Conservation (phyloP, 2,113 vertebrate species). For the Ptychochromis oligacanthus region DNA sequence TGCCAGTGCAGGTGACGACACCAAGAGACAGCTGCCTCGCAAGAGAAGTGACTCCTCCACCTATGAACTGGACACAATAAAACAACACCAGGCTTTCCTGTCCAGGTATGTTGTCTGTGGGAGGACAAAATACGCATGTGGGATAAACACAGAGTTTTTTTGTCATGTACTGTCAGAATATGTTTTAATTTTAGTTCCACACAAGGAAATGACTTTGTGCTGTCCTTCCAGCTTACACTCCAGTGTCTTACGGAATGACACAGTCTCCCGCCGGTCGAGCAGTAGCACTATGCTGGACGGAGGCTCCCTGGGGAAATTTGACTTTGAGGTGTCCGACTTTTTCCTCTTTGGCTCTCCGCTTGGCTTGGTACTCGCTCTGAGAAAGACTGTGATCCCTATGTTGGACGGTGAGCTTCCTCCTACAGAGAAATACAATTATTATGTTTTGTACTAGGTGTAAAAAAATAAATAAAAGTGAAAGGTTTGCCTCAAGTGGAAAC, state of each 20-base stretch:
- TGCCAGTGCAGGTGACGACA: constrained; percentile 81
- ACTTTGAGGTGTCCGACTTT: constrained; percentile 96
- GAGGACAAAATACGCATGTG: not conserved
- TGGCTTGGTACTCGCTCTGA: constrained; percentile 93
- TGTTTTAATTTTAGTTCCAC: constrained; percentile 17
- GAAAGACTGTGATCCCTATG: constrained; percentile 93
- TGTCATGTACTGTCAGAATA: not conserved
- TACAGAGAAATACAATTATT: not conserved
- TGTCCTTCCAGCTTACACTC: constrained; percentile 86
- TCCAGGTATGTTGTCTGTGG: constrained; percentile 83
- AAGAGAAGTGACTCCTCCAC: constrained; percentile 96
- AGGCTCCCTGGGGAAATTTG: constrained; percentile 87
- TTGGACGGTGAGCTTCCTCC: constrained; percentile 86
- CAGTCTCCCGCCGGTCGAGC: constrained; percentile 84
- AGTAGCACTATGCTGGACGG: constrained; percentile 90
- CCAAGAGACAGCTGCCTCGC: constrained; percentile 86
- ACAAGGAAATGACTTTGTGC: constrained; percentile 13
- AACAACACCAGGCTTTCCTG: constrained; percentile 94
- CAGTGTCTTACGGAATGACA: constrained; percentile 85
- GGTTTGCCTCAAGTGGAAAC: not conserved
- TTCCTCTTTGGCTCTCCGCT: constrained; percentile 97
- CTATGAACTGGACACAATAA: constrained; percentile 92
- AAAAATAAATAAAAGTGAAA: not conserved
- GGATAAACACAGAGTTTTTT: not conserved
- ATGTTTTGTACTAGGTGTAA: not conserved